Evolutionary conservation across 2,888 invertebrate genomes (phyloP), one percentile per base, ranked within the genome.

Genomic region (Agapostemon virescens): DNA sequence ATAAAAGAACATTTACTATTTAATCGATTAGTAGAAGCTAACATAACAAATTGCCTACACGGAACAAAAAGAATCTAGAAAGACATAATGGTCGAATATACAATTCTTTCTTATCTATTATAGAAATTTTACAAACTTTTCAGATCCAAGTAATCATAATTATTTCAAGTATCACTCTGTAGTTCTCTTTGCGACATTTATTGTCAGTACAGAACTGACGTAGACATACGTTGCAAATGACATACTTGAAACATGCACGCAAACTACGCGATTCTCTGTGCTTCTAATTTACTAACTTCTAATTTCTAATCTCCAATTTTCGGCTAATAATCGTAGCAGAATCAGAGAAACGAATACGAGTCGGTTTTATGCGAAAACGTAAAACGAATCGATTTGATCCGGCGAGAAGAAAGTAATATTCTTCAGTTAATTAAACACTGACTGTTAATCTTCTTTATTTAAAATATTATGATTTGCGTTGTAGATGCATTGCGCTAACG

Each of bases 71-170:
- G 69, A 20, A 33, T 82, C 75, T 49, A 63, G 40, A 77, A 77
- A 81, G 73, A 85, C 83, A 55, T 71, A 79, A 77, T 52, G 68
- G 38, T 71, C 73, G 17, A 20, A 80, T 70, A 52, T 55, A 73
- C 26, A 36, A 82, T 79, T 84, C 69, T 72, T 84, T 87, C 75
- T 33, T 87, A 88, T 88, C 87, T 89, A 88, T 89, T 87, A 89
- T 86, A 84, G 80, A 88, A 86, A 88, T 83, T 83, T 88, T 73
- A 85, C 68, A 84, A 79, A 85, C 63, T 76, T 67, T 63, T 66
- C 67, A 67, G 61, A 63, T 74, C 58, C 40, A 81, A 75, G 66
- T 74, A 81, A 63, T 72, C 67, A 52, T 69, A 70, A 79, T 70
- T 49, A 63, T 23, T 74, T 72, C n/a, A 55, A 20, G 30, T 67